Percentiles rank a stretch among this genome's conserved stretches.
phyloP scores from a whole-genome alignment of 2,113 vertebrate species.

The Nibea coibor region DNA sequence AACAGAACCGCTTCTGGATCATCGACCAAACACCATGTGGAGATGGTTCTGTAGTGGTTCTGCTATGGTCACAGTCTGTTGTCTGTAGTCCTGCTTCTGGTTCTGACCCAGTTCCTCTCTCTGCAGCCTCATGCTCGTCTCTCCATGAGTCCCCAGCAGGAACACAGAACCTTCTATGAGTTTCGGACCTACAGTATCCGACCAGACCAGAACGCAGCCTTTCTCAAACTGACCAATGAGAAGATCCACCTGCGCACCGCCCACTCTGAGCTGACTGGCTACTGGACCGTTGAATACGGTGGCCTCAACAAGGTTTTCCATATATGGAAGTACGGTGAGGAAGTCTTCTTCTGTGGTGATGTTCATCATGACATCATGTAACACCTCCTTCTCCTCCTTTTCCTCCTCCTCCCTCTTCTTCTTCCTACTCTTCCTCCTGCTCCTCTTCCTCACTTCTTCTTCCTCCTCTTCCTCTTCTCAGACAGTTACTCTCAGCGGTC shows the following conservation, averaged over 20 bases:
- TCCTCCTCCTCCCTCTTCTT: too few relatives aligned
- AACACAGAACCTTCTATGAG: constrained; percentile 88
- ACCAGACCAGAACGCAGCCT: constrained; percentile 87
- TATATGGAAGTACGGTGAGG: constrained; percentile 92
- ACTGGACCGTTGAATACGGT: constrained; percentile 91
- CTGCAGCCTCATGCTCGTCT: constrained; percentile 69
- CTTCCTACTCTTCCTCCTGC: too few relatives aligned
- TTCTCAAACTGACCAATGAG: constrained; percentile 86
- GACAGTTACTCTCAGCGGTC: constrained; percentile 90
- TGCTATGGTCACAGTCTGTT: too few relatives aligned
- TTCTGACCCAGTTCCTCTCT: not conserved
- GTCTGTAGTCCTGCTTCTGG: not conserved
- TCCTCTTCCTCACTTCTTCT: not conserved
- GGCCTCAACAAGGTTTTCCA: constrained; percentile 92
- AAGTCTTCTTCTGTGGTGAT: not conserved
- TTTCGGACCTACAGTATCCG: constrained; percentile 90
- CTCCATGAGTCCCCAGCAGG: constrained; percentile 85
- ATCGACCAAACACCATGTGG: too few relatives aligned
- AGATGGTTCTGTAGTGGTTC: too few relatives aligned
- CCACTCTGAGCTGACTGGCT: constrained; percentile 91
- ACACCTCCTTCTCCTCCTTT: too few relatives aligned
- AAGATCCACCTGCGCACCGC: constrained; percentile 88
- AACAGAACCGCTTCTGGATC: too few relatives aligned
- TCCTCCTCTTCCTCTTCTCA: constrained; percentile 55
- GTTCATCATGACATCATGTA: too few relatives aligned